Evolutionary conservation across 2,113 vertebrate genomes (phyloP).

Genomic region (Strix aluco): DNA sequence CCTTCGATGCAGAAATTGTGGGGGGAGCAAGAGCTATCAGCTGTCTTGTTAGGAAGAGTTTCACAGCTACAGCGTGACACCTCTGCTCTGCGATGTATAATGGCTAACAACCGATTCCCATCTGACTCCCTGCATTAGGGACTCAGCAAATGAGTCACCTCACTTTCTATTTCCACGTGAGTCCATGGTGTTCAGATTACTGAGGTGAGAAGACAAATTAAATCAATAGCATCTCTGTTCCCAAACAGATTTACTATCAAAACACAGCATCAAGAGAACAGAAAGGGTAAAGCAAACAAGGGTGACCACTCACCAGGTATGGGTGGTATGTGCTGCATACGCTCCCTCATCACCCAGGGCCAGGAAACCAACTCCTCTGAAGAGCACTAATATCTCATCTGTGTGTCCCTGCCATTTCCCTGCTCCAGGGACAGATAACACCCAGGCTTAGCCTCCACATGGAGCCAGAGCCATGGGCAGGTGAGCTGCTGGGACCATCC

Average conservation of each 20-base stretch:
- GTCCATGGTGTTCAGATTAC: not conserved
- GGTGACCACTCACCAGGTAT: not conserved
- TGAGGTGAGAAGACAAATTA: not conserved
- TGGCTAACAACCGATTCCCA: slow-evolving; percentile 4
- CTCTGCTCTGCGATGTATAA: not conserved
- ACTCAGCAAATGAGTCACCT: slow-evolving; percentile 22
- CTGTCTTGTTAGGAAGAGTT: not conserved
- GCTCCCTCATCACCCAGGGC: not conserved
- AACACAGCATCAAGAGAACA: not conserved
- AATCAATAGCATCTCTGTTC: slow-evolving; percentile 11
- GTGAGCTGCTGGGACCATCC: not conserved
- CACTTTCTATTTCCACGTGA: not conserved
- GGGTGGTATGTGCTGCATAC: not conserved
- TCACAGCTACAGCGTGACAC: not conserved
- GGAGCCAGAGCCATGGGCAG: not conserved
- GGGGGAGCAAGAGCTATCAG: slow-evolving; percentile 11
- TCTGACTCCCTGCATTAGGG: slow-evolving; percentile 1
- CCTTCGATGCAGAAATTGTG: not conserved
- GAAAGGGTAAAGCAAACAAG: not conserved
- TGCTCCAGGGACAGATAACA: not conserved
- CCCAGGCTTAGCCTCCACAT: not conserved
- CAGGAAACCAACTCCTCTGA: not conserved
- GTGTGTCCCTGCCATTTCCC: not conserved
- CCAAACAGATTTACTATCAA: not conserved
- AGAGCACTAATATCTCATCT: not conserved